Evolutionary conservation across 23 tunicate species (phyloP).

Genomic region (Botrylloides violaceus): DNA sequence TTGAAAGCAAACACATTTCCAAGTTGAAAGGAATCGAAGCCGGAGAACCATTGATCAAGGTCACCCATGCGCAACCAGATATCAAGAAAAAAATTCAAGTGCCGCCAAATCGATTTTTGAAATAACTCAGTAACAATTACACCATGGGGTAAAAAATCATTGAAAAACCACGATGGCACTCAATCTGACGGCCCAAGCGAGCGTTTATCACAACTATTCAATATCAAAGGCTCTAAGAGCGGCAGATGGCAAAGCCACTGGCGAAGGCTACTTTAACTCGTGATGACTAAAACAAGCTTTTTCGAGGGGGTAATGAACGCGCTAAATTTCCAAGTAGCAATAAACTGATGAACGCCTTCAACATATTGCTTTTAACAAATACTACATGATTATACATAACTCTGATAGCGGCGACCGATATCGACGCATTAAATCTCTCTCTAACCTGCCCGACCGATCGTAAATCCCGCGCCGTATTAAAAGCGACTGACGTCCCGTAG

Average conservation of each 20-base stretch:
- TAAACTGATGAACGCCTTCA: too few relatives aligned
- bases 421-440: neutral
- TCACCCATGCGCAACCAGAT: too few relatives aligned
- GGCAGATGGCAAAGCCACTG: neutral
- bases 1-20: neutral
- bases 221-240: neutral
- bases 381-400: conserved; percentile 1
- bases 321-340: too few relatives aligned
- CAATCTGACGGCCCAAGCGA: neutral
- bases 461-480: neutral
- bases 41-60: too few relatives aligned
- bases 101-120: neutral
- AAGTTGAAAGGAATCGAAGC: neutral
- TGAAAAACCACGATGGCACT: neutral
- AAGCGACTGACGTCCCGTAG: neutral
- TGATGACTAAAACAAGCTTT: too few relatives aligned
- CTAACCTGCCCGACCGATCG: neutral
- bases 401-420: neutral
- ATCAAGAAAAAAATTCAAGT: neutral
- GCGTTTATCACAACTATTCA: neutral
- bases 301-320: too few relatives aligned
- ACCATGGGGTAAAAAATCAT: neutral
- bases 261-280: neutral
- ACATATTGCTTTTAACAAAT: too few relatives aligned
- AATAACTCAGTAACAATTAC: neutral